Base-by-base conservation (phyloP, 2,888 invertebrate species). In the Leucoma salicis region DNA sequence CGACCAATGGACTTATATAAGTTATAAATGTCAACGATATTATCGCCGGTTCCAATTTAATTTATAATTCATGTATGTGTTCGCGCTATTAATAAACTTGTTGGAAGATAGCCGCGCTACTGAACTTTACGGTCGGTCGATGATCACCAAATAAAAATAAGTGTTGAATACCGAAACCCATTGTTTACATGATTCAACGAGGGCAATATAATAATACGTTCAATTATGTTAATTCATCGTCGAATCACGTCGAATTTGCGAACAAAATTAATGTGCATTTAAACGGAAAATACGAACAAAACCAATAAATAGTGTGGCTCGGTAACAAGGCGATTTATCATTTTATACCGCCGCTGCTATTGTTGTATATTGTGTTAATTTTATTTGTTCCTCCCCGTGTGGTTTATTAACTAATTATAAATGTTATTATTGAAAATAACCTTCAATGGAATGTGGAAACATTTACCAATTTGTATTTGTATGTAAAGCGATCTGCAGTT, bases 361-460 rank as follows among this genome's bases (percentile, higher is more conserved):
- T 78, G 83, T 83, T 86, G 85, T 87, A 83, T 82, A 78, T 77
- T 73, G 77, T 78, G 82, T 85, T 85, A 83, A 86, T 88, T 85
- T 81, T 81, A 84, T 84, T 83, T 83, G 82, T 81, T 72, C 70
- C 76, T 69, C 73, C 71, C 69, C 69, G 59, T 59, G 62, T 70
- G 65, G 80, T 78, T 83, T 82, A 82, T 81, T 78, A 73, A 70
- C 75, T 78, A 80, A 83, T 85, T 79, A 77, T 75, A 79, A 75
- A 70, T 65, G 70, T 70, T 78, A 72, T 77, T 78, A 81, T 83
- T 80, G 71, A 80, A 82, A 82, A 70, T 63, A 69, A 76, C 68
- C 66, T 61, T 70, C 63, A 57, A 65, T 59, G 78, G 76, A 80
- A 78, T 80, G 82, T 82, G 79, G 77, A 78, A 78, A 78, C 71